Percentiles rank a stretch among this genome's conserved stretches.
phyloP scores from a whole-genome alignment of 2,888 invertebrate genomes.

The Terebella lapidaria region DNA sequence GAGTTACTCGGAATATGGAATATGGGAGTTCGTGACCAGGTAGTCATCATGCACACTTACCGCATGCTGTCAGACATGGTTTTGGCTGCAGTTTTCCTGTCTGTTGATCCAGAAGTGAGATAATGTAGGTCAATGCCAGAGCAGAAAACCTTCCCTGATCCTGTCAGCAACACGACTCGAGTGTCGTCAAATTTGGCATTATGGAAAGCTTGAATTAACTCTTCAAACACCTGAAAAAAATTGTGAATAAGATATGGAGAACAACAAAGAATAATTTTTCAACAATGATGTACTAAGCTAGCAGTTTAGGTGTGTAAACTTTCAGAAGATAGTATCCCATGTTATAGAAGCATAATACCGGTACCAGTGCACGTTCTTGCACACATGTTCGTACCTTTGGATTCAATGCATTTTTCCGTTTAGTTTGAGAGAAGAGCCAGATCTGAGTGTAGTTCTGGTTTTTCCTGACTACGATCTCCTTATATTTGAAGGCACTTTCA shows the following conservation, averaged over 20 bases:
- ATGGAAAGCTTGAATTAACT: constrained; percentile 67
- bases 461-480: constrained; percentile 61
- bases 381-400: constrained; percentile 57
- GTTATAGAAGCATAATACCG: no score
- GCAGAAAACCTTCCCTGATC: constrained; percentile 72
- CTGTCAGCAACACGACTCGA: constrained; percentile 68
- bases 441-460: constrained; percentile 63
- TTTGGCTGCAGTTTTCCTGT: background rate
- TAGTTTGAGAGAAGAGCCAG: constrained; percentile 56
- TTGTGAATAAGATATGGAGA: no score
- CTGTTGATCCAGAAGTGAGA: constrained; percentile 32
- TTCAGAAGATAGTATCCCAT: no score
- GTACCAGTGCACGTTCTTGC: no score
- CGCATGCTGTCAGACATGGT: background rate
- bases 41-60: background rate
- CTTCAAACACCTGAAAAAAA: constrained; percentile 64
- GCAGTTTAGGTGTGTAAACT: no score
- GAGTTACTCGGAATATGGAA: no score
- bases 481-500: constrained; percentile 52
- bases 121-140: constrained; percentile 76
- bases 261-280: no score
- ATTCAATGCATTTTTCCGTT: constrained; percentile 62
- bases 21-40: no score
- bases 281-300: no score
- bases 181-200: constrained; percentile 63